A percentile compares a stretch with the other conserved stretches of the same genome.
phyloP scores from a whole-genome alignment of 1,140 invertebrate species.

The Penaeus japonicus region DNA sequence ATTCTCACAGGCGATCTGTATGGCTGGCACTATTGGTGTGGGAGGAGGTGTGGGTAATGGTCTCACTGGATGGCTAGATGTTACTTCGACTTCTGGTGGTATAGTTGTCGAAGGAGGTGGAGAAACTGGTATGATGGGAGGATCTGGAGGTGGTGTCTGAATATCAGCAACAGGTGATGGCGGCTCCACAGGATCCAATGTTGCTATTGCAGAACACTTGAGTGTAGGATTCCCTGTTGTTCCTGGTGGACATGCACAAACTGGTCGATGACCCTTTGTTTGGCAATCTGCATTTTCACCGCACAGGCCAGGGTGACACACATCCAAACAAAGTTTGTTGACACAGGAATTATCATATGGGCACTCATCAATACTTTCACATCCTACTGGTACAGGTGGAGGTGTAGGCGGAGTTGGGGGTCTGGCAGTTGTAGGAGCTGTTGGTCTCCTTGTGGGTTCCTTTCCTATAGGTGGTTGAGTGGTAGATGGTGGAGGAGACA shows the following conservation, averaged over 20 bases:
- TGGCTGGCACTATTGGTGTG: constrained; percentile 29
- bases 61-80: background rate
- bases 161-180: constrained; percentile 64
- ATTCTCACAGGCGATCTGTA: constrained; percentile 74
- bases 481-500: constrained; percentile 19
- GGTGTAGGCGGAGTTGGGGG: constrained; percentile 38
- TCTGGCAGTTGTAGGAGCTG: background rate
- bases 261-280: constrained; percentile 61
- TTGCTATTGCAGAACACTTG: constrained; percentile 77
- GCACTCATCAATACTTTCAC: constrained; percentile 75
- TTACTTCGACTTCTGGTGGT: constrained; percentile 4
- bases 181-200: constrained; percentile 80
- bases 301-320: constrained; percentile 60
- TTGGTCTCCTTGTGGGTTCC: background rate
- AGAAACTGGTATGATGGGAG: constrained; percentile 11
- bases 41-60: background rate
- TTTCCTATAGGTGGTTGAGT: background rate
- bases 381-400: constrained; percentile 75
- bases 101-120: constrained; percentile 12
- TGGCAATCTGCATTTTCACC: constrained; percentile 63
- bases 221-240: constrained; percentile 69
- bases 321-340: constrained; percentile 79
- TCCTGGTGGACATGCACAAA: constrained; percentile 70
- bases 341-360: constrained; percentile 83
- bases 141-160: constrained; percentile 1